Percentiles rank a stretch among this genome's conserved stretches.
Evolutionary conservation across 1,140 invertebrate species (phyloP).

Genomic region (Bombus affinis): DNA sequence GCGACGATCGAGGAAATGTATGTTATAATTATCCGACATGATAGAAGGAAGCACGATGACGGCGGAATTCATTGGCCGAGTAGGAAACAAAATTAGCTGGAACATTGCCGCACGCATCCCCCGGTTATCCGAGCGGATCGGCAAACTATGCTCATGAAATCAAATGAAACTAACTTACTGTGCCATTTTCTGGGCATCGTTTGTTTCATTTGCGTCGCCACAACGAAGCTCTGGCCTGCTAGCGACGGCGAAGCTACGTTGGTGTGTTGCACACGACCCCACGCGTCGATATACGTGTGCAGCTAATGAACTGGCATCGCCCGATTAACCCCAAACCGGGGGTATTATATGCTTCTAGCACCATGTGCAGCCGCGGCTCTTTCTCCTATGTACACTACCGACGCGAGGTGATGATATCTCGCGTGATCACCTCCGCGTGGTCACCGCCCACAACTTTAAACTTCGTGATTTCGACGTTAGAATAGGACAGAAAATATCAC

Average conservation of each 20-base stretch:
- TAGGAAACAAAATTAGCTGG: background rate
- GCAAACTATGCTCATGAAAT: constrained; percentile 69
- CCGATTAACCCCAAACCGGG: constrained; percentile 76
- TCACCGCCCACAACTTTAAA: background rate
- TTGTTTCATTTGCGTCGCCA: constrained; percentile 70
- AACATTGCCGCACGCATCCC: constrained; percentile 18
- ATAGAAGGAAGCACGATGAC: too few species aligned
- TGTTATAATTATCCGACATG: too few species aligned
- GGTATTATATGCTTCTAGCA: constrained; percentile 73
- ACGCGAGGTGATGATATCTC: constrained; percentile 17
- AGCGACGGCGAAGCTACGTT: constrained; percentile 54
- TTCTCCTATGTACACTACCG: constrained; percentile 26
- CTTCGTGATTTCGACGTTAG: background rate
- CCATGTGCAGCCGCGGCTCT: constrained; percentile 54
- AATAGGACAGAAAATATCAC: background rate
- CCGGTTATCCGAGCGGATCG: constrained; percentile 21
- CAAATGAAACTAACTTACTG: constrained; percentile 73
- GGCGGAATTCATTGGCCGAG: too few species aligned
- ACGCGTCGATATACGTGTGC: constrained; percentile 66
- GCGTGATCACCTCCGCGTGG: constrained; percentile 6
- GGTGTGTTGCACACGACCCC: constrained; percentile 22
- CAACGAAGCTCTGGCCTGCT: constrained; percentile 62
- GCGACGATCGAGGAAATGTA: background rate
- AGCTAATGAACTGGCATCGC: constrained; percentile 80
- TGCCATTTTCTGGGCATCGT: constrained; percentile 67